Evolutionary conservation across 2,797 vertebrate genomes (phyloP).

Genomic region (Gallinago stenura): DNA sequence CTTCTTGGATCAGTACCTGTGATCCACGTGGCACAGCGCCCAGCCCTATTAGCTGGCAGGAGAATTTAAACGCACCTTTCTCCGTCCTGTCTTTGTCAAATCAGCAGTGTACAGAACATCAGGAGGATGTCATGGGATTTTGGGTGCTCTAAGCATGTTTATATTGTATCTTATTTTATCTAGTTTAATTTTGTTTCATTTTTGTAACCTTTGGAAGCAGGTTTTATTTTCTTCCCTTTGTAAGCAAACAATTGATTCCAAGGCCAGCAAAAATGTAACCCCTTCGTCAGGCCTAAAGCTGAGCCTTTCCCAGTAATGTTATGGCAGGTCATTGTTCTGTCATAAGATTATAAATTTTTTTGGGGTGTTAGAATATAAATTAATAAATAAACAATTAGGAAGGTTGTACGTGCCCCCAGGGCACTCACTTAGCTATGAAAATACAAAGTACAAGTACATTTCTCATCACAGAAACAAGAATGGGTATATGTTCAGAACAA

Average conservation of each 20-base stretch:
- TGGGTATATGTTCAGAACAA: background rate
- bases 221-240: background rate
- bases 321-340: constrained; percentile 18
- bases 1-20: background rate
- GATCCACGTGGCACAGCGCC: rapidly evolving
- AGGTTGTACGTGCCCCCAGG: background rate
- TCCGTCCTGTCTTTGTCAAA: background rate
- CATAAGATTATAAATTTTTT: background rate
- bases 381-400: background rate
- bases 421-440: background rate
- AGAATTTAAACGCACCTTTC: background rate
- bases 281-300: background rate
- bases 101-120: background rate
- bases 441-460: background rate
- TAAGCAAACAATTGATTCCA: background rate
- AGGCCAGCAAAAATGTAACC: background rate
- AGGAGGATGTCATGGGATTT: background rate
- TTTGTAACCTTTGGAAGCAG: background rate
- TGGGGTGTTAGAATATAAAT: background rate
- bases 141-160: background rate
- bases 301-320: background rate
- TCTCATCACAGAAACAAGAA: constrained; percentile 19
- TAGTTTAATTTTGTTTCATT: background rate
- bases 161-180: background rate
- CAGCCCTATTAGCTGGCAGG: background rate